phyloP scores from a whole-genome alignment of 2,797 vertebrate genomes.

The Eulemur mongoz region DNA sequence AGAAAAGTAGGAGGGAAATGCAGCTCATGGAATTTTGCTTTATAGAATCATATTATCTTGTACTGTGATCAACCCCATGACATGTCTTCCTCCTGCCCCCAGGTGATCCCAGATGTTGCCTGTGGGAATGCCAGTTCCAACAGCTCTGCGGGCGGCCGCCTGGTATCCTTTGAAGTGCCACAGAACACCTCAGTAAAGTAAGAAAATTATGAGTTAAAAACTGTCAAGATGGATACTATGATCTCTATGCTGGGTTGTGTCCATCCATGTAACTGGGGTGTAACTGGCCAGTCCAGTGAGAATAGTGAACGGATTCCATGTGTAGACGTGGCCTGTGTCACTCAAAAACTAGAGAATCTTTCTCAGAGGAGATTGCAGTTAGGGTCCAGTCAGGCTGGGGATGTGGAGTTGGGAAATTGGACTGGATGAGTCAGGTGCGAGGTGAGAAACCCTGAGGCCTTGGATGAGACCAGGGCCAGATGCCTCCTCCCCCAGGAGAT shows the following conservation, averaged over 20 bases:
- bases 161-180: conserved; percentile 93
- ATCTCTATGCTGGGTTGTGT: accelerated
- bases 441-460: neutral
- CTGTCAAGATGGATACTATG: accelerated
- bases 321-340: accelerated
- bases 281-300: neutral
- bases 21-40: neutral
- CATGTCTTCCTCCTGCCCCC: conserved; percentile 36
- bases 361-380: too few species aligned
- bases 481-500: neutral
- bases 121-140: conserved; percentile 95
- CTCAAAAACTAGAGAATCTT: neutral
- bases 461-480: neutral
- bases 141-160: conserved; percentile 92
- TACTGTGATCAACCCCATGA: neutral
- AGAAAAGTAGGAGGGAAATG: neutral
- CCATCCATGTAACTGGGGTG: accelerated
- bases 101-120: conserved; percentile 93
- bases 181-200: conserved; percentile 97
- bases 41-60: neutral
- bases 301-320: neutral
- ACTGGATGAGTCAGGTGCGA: neutral
- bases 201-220: conserved; percentile 75
- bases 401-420: neutral
- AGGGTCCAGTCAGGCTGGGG: too few species aligned